Percentiles rank a stretch among this genome's conserved stretches.
These are phyloP conservation scores for Coenonympha arcania DNA, from an alignment of 2,888 invertebrate species.

Conservation along the genomic window DNA sequence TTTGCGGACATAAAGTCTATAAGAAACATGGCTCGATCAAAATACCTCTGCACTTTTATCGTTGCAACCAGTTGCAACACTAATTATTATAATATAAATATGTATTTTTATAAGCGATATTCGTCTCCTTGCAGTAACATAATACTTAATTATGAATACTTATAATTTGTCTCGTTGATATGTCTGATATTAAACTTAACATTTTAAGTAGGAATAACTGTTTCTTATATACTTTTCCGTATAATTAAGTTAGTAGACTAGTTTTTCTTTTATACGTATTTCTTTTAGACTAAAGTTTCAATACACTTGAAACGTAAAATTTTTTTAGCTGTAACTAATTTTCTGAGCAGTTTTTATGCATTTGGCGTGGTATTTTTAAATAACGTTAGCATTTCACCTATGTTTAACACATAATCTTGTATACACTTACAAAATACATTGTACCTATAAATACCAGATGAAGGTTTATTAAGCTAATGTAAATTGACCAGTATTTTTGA, in stretches of 20 bases:
- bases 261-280: conserved; percentile 54
- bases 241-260: conserved; percentile 48
- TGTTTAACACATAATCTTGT: not conserved
- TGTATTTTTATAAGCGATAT: not conserved
- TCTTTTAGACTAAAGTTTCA: conserved; percentile 42
- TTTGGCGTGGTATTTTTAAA: too few species aligned
- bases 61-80: too few species aligned
- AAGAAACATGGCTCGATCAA: conserved; percentile 33
- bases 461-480: conserved; percentile 1
- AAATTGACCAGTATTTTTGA: conserved; percentile 25
- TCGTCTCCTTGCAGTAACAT: not conserved
- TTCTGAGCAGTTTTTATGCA: not conserved
- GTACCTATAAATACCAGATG: not conserved
- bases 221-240: conserved; percentile 47
- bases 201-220: not conserved
- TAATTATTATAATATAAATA: too few species aligned
- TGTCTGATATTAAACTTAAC: not conserved
- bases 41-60: too few species aligned
- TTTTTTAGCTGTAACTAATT: conserved; percentile 40
- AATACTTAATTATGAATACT: not conserved
- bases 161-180: not conserved
- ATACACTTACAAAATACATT: not conserved
- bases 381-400: not conserved
- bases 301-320: conserved; percentile 30
- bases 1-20: conserved; percentile 47